Conservation (phyloP, 2,113 vertebrate species). For the Phocoena phocoena region DNA sequence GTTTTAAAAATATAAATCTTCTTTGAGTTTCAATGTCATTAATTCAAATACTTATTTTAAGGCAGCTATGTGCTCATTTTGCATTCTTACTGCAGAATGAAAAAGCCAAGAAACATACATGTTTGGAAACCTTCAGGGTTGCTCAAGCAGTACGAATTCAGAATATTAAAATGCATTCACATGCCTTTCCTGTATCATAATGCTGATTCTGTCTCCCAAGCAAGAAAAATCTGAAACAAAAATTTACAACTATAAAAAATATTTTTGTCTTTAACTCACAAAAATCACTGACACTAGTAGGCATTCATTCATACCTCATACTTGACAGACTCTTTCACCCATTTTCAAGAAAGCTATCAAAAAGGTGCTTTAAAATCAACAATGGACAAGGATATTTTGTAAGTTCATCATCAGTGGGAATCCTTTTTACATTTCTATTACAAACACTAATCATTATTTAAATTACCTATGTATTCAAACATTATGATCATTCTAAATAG, state of each 20-base stretch:
- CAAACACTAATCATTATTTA: not conserved
- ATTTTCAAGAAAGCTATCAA: not conserved
- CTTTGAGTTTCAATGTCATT: not conserved
- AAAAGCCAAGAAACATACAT: not conserved
- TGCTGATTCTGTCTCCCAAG: not conserved
- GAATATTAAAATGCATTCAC: not conserved
- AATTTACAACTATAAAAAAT: not conserved
- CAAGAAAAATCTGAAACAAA: not conserved
- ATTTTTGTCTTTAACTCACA: conserved; percentile 15
- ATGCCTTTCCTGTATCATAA: not conserved
- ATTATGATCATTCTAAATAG: not conserved
- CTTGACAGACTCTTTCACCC: not conserved
- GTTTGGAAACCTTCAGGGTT: not conserved
- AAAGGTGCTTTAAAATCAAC: not conserved
- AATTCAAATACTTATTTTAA: not conserved
- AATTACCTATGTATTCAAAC: not conserved
- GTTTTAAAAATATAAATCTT: not conserved
- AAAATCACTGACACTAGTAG: not conserved
- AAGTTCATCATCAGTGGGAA: not conserved
- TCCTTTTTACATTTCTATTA: not conserved
- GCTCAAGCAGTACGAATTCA: not conserved
- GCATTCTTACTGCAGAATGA: not conserved
- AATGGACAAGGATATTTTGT: not conserved
- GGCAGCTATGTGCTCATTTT: not conserved
- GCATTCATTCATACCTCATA: not conserved